Evolutionary conservation across 2,113 vertebrate species (phyloP).

Genomic region (Colistium nudipinnis): DNA sequence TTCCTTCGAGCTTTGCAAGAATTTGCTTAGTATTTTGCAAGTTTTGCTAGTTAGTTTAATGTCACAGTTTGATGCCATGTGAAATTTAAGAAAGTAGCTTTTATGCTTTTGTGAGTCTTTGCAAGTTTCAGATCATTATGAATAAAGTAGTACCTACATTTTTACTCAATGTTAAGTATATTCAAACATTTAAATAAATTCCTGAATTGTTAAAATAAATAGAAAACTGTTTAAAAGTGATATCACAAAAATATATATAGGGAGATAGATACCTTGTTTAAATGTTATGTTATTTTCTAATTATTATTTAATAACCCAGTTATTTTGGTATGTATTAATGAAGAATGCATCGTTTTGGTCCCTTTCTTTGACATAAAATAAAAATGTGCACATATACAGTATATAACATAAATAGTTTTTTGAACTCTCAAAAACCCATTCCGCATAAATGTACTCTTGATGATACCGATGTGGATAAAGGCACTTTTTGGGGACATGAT

Average conservation of each 20-base stretch:
- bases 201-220: no score
- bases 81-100: background rate
- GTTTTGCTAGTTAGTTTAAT: background rate
- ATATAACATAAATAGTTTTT: background rate
- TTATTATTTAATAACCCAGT: no score
- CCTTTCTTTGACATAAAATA: no score
- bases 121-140: no score
- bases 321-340: no score
- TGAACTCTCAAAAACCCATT: slow-evolving; percentile 9
- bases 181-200: no score
- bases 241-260: no score
- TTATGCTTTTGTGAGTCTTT: background rate
- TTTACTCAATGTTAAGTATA: no score
- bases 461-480: slow-evolving; percentile 20
- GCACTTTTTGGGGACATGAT: slow-evolving; percentile 10
- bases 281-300: no score
- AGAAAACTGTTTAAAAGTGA: no score
- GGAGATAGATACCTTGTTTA: no score
- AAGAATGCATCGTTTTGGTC: background rate
- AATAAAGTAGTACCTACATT: background rate
- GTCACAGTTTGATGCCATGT: background rate
- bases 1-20: background rate
- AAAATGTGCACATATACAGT: background rate
- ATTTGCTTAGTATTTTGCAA: background rate
- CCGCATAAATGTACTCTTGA: slow-evolving; percentile 12